These are phyloP conservation scores for Halesus radiatus DNA, from an alignment of 1,140 invertebrate species.

Conservation along the genomic window DNA sequence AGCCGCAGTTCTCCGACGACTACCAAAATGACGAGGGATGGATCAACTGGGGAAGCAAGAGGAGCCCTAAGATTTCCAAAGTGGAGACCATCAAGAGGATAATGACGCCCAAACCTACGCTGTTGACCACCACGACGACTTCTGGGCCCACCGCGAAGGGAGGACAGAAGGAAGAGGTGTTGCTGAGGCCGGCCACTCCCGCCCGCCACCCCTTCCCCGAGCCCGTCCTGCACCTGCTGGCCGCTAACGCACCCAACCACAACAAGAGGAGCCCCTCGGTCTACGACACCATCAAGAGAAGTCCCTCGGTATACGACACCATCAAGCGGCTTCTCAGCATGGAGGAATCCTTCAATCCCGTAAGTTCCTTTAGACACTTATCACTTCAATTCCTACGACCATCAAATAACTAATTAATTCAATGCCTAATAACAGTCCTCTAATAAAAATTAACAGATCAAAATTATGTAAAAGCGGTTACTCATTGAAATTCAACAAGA, in stretches of 20 bases:
- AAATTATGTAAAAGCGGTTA: too few relatives aligned
- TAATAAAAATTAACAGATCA: too few relatives aligned
- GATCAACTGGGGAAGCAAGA: conserved; percentile 70
- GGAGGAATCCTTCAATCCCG: conserved; percentile 67
- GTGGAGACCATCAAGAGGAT: conserved; percentile 44
- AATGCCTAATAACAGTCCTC: too few relatives aligned
- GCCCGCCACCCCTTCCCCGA: conserved; percentile 66
- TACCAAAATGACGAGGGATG: conserved; percentile 66
- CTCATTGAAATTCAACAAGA: background rate
- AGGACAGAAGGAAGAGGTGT: conserved; percentile 75
- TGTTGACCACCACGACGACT: conserved; percentile 41
- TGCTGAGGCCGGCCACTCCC: conserved; percentile 71
- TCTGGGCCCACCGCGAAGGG: conserved; percentile 52
- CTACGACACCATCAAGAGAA: conserved; percentile 70
- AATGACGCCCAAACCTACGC: conserved; percentile 11
- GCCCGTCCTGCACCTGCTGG: conserved; percentile 66
- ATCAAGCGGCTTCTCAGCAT: conserved; percentile 71
- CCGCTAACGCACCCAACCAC: conserved; percentile 61
- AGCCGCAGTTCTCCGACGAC: conserved; percentile 60
- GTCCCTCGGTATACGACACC: conserved; percentile 69
- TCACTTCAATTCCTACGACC: too few relatives aligned
- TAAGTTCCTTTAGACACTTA: too few relatives aligned
- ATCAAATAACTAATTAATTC: too few relatives aligned
- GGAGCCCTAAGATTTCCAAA: conserved; percentile 58
- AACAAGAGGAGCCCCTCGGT: conserved; percentile 62